Evolutionary conservation across 2,113 vertebrate genomes (phyloP), one percentile per base, ranked within the genome.

Genomic region (Conger conger): DNA sequence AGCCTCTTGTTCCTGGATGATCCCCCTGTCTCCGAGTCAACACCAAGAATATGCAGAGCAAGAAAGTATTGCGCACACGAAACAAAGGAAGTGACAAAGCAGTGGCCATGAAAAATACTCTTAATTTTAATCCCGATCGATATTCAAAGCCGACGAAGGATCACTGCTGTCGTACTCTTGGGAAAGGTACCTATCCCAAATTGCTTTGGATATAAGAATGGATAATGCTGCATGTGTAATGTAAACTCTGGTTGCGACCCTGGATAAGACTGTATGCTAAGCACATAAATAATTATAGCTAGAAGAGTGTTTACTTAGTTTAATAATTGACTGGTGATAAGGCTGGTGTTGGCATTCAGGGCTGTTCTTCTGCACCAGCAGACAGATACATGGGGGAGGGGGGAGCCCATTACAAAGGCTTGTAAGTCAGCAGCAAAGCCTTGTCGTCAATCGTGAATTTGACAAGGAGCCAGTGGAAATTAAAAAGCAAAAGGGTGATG

Each of bases 1-100:
- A 90, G 93, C 90, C 89, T 89, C 82, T 89, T 87, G 86, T 82
- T 88, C 1, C 16, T 37, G 27, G 73, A 9, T 35, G 15, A 36
- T 35, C n/a, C 16, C 76, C 16, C 76, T 33, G 35, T 87, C 27
- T 45, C 63, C 76, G 15, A 38, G 76, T 27, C 57, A 11, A 27
- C 57, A 27, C 57, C 20, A 23, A 27, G 57, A 63, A 57, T 30
- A 27, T 0, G 35, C 76, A 36, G 84, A 83, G 18, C 80, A 80
- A 80, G 63, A 23, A 77, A 20, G 60, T 54, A 6, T 20, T 82
- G 80, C 63, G 13, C 23, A 4, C 2, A 27, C 5, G 63, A 68
- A 68, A 68, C 20, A 11, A 68, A 68, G n/a, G 63, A 73, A 30
- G 73, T 35, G 73, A 76, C n/a, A 16, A 36, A 27, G 30, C 73